Base-by-base conservation (phyloP, 2,113 vertebrate species). In the Globicephala melas region DNA sequence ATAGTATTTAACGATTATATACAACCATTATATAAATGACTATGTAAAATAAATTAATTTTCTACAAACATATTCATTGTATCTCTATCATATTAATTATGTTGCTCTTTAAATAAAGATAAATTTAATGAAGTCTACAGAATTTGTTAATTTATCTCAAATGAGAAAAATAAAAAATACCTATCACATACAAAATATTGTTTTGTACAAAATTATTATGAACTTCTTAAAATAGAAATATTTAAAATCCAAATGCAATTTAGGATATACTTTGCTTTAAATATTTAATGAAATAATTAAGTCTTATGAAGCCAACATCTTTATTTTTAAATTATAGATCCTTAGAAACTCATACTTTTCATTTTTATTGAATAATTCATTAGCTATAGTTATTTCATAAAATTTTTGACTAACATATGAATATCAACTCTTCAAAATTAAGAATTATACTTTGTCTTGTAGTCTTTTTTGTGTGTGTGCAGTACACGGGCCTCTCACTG, bases 231-330 rank as follows among this genome's bases (percentile, higher is more conserved):
- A 97, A 94, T 82, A 98, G 84, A 98, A 96, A 97, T 96, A 96
- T 82, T 96, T 98, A 96, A 97, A 97, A 97, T 93, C 88, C 63
- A 98, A 96, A 97, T 95, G 95, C 53, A 97, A 97, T 96, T 98
- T 97, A 96, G 14, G 58, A 94, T 94, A 85, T 89, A 76, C 96
- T 60, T 92, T 92, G 81, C 71, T 98, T 98, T 98, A 98, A 98
- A 98, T 98, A 98, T 98, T 98, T 98, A 95, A 98, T 98, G 67
- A 98, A 97, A 97, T 93, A 97, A 96, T 98, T 98, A 98, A 95
- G 83, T 87, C 91, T 97, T 95, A 80, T 97, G 98, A 98, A 84
- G 33, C 31, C 44, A 92, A 97, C 96, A 93, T 95, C 73, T 96
- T 96, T 98, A 98, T 97, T 98, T 98, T 98, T 88, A 96, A 85